A percentile compares a stretch with the other conserved stretches of the same genome.
Evolutionary conservation across 2,113 vertebrate genomes (phyloP).

Genomic region (Petroica traversi): DNA sequence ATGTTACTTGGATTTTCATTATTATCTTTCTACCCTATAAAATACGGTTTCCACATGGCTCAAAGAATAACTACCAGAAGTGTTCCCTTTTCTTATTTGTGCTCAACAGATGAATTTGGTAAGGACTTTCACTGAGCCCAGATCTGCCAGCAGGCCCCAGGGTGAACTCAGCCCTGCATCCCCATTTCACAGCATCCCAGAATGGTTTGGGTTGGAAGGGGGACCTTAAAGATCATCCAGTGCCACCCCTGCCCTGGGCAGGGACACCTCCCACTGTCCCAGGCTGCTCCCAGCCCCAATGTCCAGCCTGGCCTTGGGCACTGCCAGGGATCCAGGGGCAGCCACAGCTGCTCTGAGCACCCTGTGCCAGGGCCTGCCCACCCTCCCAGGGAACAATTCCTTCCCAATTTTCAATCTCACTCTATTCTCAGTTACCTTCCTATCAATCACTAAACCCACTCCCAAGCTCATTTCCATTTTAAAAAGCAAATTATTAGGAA

Average conservation of each 20-base stretch:
- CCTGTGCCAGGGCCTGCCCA: neutral
- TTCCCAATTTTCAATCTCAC: neutral
- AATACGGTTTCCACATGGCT: neutral
- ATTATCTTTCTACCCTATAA: neutral
- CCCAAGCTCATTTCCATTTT: neutral
- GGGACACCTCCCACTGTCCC: neutral
- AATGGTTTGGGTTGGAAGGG: neutral
- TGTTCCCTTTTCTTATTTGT: neutral
- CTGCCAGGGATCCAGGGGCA: neutral
- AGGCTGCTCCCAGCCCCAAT: neutral
- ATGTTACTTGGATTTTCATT: neutral
- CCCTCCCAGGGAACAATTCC: fast-evolving
- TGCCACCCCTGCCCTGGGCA: neutral
- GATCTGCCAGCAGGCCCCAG: neutral
- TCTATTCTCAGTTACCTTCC: neutral
- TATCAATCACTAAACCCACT: neutral
- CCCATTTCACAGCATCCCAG: fast-evolving
- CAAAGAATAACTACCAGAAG: neutral
- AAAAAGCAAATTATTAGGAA: neutral
- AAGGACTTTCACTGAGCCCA: neutral
- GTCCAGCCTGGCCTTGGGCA: neutral
- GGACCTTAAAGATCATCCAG: fast-evolving
- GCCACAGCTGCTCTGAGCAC: neutral
- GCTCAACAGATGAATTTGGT: neutral
- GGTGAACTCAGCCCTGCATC: fast-evolving